Evolutionary conservation across 2,888 invertebrate genomes (phyloP), one percentile per base, ranked within the genome.

Genomic region (Ischnus inquisitorius): DNA sequence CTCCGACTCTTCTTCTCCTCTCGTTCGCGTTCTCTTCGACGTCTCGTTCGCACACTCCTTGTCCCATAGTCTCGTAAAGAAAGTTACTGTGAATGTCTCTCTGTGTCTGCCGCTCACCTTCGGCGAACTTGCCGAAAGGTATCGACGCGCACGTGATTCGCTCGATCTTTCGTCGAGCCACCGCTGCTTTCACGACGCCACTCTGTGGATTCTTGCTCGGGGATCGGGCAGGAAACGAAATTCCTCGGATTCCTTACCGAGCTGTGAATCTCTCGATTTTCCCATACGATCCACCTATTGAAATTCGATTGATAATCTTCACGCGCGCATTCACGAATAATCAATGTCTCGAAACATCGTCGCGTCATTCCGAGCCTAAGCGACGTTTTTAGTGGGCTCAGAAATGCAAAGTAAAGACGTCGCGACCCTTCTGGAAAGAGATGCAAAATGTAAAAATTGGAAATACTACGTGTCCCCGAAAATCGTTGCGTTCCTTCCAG

Each of bases 21-120:
- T 43, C 72, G n/a, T 43, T 54, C 3, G 3, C 43, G 41, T 65
- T 75, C 71, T 43, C 69, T 75, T 75, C 71, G 79, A 62, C 69
- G 68, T 83, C 79, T 65, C 75, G 75, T 83, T 83, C 64, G 51
- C 74, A 57, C 64, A 19, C 25, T 48, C 60, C 28, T 76, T 65
- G 41, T 16, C 14, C 16, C 14, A 28, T 14, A 83, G 76, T 10
- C 69, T 77, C 67, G 60, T 72, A 62, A 79, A 76, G 83, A 76
- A 83, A 76, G 67, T 79, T 79, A 67, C 16, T 12, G 39, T 12
- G 46, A 60, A 60, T 25, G 39, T 65, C 65, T 60, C 39, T 57
- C 25, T 8, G 43, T 28, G 57, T 57, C 46, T 48, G 68, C n/a
- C 12, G 0, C 12, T 14, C 46, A 16, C 14, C 64, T n/a, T 68